phyloP scores from a whole-genome alignment of 2,113 vertebrate species.

The Oncorhynchus gorbuscha region DNA sequence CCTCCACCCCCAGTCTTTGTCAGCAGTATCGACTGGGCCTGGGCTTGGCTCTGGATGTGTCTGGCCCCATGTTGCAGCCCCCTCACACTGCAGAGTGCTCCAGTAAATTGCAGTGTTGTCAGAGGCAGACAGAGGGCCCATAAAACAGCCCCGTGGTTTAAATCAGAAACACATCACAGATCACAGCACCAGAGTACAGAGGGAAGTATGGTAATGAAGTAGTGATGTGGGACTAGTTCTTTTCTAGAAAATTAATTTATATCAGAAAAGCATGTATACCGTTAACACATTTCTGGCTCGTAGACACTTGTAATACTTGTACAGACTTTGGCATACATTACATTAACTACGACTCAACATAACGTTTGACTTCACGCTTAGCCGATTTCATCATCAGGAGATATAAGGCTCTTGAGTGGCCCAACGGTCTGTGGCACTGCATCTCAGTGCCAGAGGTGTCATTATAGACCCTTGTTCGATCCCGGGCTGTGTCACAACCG shows the following conservation, averaged over 20 bases:
- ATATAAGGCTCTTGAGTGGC: too few species aligned
- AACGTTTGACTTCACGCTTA: too few species aligned
- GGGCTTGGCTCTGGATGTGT: neutral
- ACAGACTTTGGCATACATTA: too few species aligned
- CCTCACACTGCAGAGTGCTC: neutral
- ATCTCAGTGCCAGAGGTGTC: too few species aligned
- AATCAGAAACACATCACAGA: constrained; percentile 22
- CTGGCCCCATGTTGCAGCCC: neutral
- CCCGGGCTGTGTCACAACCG: too few species aligned
- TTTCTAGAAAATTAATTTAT: neutral
- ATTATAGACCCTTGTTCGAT: too few species aligned
- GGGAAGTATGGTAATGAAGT: constrained; percentile 7
- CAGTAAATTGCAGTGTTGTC: constrained; percentile 29
- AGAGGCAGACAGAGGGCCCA: constrained; percentile 6
- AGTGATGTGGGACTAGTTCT: constrained; percentile 4
- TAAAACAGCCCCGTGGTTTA: constrained; percentile 27
- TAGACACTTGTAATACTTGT: too few species aligned
- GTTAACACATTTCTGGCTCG: too few species aligned
- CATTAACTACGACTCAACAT: too few species aligned
- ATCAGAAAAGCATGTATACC: neutral
- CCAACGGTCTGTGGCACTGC: too few species aligned
- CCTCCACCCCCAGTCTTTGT: constrained; percentile 11
- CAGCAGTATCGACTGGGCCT: constrained; percentile 36
- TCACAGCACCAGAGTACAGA: neutral
- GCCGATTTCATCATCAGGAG: too few species aligned